Evolutionary conservation across 2,797 vertebrate species (phyloP).

Genomic region (Trachurus trachurus): DNA sequence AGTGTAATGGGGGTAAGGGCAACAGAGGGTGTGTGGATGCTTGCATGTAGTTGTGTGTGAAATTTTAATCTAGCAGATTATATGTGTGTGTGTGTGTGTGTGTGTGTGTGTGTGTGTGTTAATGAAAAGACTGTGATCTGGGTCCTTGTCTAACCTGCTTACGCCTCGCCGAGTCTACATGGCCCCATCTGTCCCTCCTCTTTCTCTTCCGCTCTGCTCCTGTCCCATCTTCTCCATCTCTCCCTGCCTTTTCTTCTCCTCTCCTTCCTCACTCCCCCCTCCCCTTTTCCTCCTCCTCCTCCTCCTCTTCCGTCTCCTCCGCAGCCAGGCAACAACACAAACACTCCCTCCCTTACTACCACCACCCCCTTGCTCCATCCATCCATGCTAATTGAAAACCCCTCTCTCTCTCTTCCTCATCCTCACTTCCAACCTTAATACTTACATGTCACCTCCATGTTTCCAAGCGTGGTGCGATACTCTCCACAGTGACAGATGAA

Average conservation of each 20-base stretch:
- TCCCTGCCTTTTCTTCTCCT: conserved; percentile 42
- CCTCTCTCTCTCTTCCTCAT: conserved; percentile 13
- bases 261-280: conserved; percentile 22
- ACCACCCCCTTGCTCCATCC: conserved; percentile 42
- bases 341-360: conserved; percentile 66
- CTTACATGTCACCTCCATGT: conserved; percentile 90
- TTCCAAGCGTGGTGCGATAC: conserved; percentile 68
- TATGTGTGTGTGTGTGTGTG: conserved; percentile 21
- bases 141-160: conserved; percentile 81
- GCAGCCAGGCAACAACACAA: conserved; percentile 78
- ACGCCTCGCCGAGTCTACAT: conserved; percentile 67
- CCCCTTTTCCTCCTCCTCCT: background rate
- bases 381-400: conserved; percentile 48
- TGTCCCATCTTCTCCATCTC: conserved; percentile 60
- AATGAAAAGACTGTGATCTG: conserved; percentile 73
- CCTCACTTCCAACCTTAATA: conserved; percentile 61
- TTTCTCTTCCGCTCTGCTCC: conserved; percentile 45
- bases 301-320: conserved; percentile 37
- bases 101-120: conserved; percentile 45
- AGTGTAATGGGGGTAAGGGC: conserved; percentile 28
- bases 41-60: conserved; percentile 37
- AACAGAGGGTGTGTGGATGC: conserved; percentile 9
- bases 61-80: conserved; percentile 64
- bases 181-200: conserved; percentile 64
- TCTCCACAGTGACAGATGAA: conserved; percentile 75